phyloP scores from a whole-genome alignment of 2,888 invertebrate genomes.

The Oligia fasciuncula region DNA sequence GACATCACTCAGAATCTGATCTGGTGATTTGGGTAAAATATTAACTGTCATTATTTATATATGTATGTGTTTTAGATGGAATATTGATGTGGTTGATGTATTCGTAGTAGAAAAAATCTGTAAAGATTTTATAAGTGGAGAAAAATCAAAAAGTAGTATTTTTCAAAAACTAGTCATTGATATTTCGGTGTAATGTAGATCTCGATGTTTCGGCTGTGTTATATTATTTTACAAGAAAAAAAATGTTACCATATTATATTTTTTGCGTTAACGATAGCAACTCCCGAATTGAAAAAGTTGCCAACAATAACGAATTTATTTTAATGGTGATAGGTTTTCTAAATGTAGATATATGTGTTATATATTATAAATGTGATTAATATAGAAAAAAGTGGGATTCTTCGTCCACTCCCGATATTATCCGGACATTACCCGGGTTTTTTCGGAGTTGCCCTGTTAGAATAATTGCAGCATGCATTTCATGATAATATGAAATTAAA shows the following conservation, averaged over 20 bases:
- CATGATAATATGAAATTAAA: slow-evolving; percentile 73
- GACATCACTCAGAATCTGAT: slow-evolving; percentile 35
- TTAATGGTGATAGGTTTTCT: slow-evolving; percentile 67
- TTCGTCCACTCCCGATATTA: slow-evolving; percentile 24
- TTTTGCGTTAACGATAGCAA: slow-evolving; percentile 55
- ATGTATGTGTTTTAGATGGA: slow-evolving; percentile 72
- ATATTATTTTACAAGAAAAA: slow-evolving; percentile 69
- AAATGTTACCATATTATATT: slow-evolving; percentile 62
- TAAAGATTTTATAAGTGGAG: slow-evolving; percentile 42
- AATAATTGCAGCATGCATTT: slow-evolving; percentile 57
- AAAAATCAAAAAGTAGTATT: slow-evolving; percentile 57
- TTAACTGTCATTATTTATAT: slow-evolving; percentile 62
- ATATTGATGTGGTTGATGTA: slow-evolving; percentile 72
- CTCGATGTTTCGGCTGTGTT: slow-evolving; percentile 87
- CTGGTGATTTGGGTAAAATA: slow-evolving; percentile 56
- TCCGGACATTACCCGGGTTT: slow-evolving; percentile 11
- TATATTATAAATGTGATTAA: slow-evolving; percentile 72
- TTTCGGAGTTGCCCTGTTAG: slow-evolving; percentile 27
- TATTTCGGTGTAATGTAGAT: slow-evolving; percentile 75
- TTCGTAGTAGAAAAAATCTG: slow-evolving; percentile 61
- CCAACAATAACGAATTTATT: slow-evolving; percentile 73
- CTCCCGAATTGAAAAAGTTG: slow-evolving; percentile 64
- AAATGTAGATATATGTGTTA: slow-evolving; percentile 71
- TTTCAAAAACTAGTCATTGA: slow-evolving; percentile 73
- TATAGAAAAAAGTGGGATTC: slow-evolving; percentile 48